phyloP scores from a whole-genome alignment of 2,113 vertebrate species.

The Anhinga rufa region DNA sequence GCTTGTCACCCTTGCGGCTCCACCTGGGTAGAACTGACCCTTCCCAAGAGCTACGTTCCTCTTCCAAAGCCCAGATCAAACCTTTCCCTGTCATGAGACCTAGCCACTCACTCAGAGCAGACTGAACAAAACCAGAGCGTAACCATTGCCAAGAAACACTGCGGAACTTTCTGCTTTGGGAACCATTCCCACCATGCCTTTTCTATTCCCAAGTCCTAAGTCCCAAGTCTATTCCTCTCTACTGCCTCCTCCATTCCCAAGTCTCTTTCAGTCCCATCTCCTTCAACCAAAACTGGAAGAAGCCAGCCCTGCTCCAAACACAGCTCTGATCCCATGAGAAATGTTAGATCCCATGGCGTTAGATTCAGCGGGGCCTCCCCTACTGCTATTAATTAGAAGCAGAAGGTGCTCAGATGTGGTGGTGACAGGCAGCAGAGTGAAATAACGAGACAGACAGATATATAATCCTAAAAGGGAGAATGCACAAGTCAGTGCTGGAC shows the following conservation, averaged over 20 bases:
- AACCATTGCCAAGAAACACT: neutral
- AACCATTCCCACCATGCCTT: neutral
- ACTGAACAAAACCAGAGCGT: neutral
- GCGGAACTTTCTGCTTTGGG: neutral
- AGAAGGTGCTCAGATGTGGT: neutral
- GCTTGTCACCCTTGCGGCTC: neutral
- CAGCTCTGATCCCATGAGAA: neutral
- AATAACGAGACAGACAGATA: neutral
- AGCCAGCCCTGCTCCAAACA: neutral
- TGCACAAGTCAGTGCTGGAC: neutral
- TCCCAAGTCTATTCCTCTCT: neutral
- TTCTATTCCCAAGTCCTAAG: neutral
- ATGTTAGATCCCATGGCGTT: neutral
- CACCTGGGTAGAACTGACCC: neutral
- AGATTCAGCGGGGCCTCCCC: neutral
- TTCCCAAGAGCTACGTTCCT: neutral
- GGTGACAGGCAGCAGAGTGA: conserved; percentile 4
- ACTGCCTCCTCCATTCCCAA: neutral
- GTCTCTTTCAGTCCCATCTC: neutral
- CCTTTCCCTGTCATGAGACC: neutral
- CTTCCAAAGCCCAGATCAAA: neutral
- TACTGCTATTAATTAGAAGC: neutral
- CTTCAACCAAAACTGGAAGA: neutral
- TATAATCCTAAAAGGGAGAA: neutral
- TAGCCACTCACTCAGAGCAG: neutral